Evolutionary conservation across 1,140 invertebrate genomes (phyloP).

Genomic region (Planococcus citri): DNA sequence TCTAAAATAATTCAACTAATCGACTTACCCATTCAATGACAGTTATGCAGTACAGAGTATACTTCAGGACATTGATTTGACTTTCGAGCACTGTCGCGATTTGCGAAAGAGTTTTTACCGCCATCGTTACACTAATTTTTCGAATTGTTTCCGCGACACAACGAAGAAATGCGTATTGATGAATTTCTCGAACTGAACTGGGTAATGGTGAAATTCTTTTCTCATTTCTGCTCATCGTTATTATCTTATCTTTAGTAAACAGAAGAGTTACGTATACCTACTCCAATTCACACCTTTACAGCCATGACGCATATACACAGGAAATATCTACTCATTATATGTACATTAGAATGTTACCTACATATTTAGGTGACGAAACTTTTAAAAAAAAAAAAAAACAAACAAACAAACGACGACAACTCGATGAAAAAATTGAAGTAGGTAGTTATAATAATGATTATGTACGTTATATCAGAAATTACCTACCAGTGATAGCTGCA

Average conservation of each 20-base stretch:
- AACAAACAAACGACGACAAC: too few relatives aligned
- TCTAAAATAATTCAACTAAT: background rate
- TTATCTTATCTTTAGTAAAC: background rate
- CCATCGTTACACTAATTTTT: background rate
- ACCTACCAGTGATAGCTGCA: too few relatives aligned
- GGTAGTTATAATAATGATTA: too few relatives aligned
- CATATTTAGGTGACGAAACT: too few relatives aligned
- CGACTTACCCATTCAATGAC: conserved; percentile 52
- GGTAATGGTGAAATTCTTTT: background rate
- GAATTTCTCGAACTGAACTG: too few relatives aligned
- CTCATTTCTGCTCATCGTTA: background rate
- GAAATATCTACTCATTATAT: background rate
- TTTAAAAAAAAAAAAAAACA: too few relatives aligned
- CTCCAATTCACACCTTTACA: background rate
- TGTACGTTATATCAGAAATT: too few relatives aligned
- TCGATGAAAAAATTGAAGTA: too few relatives aligned
- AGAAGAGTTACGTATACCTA: background rate
- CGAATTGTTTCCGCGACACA: background rate
- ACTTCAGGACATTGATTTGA: conserved; percentile 53
- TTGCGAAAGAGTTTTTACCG: conserved; percentile 27
- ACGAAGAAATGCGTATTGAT: too few relatives aligned
- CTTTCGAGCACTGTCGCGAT: conserved; percentile 43
- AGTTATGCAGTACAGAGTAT: conserved; percentile 55
- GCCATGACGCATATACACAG: background rate
- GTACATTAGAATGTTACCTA: too few relatives aligned